Base-by-base conservation (phyloP, 2,888 invertebrate species). In the Sarcophaga rosellei region DNA sequence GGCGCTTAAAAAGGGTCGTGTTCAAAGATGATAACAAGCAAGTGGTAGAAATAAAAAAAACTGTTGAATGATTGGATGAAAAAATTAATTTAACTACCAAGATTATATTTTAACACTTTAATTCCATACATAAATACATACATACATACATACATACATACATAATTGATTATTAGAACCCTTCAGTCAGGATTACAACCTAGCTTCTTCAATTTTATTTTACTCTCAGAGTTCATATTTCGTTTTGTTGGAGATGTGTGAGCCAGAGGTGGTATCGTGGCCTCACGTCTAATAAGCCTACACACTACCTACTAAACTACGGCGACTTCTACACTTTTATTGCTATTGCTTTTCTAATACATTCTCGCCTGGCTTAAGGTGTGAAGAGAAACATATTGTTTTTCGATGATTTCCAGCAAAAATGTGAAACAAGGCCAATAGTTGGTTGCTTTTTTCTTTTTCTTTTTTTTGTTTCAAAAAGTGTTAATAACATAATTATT, bases 401-500 rank as follows among this genome's bases (percentile, higher is more conserved):
- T 35, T 2, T 6, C 35, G 35, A 35, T 35, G 6, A 35, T 35
- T 35, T 6, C 1, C 35, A 6, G 35, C 6, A 6, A 35, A 35
- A 35, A 35, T 6, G 0, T 6, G 8, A 35, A 61, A 61, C 3
- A 74, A 70, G 63, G 21, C 53, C 53, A 57, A 73, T 73, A 35
- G 20, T 57, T 77, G 65, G 15, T 44, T 53, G 53, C 1, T 53
- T 15, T 17, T 53, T 17, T 35, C 8, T 35, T 10, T 35, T 3
- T 35, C 0, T 35, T 35, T 3, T 35, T 2, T 35, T 35, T 35
- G 2, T 35, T 21, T 12, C 72, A 81, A 47, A 62, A 80, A 76
- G 72, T 66, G 61, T 61, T 79, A 69, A 75, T 59, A 75, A 75
- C 44, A 66, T 35, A 47, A 70, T 59, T 65, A 47, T 44, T 10